A percentile compares a stretch with the other conserved stretches of the same genome.
These are phyloP conservation scores for Hybognathus amarus DNA, from an alignment of 2,797 vertebrate genomes.

Conservation along the genomic window DNA sequence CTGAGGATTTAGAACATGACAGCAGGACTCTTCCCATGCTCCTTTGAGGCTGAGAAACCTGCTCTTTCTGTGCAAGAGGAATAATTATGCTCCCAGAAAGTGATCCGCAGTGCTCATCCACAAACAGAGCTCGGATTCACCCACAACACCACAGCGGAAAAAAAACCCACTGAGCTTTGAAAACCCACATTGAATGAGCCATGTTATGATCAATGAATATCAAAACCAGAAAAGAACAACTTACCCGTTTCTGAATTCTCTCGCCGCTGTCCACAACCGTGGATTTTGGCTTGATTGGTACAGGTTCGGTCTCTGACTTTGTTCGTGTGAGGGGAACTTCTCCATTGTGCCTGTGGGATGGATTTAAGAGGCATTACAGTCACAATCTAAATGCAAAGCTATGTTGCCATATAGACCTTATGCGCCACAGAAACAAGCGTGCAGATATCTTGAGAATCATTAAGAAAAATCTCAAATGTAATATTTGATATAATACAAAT, in stretches of 20 bases:
- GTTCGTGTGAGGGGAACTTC: conserved; percentile 83
- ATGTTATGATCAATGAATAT: not conserved
- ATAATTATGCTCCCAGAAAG: conserved; percentile 10
- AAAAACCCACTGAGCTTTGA: too few species aligned
- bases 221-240: not conserved
- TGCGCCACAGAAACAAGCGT: not conserved
- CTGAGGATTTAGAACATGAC: not conserved
- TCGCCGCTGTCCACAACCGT: conserved; percentile 71
- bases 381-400: not conserved
- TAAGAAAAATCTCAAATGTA: not conserved
- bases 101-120: not conserved
- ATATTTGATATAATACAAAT: not conserved
- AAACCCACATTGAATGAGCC: not conserved
- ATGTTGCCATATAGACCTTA: not conserved
- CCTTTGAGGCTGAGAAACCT: conserved; percentile 1
- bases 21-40: not conserved
- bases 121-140: not conserved
- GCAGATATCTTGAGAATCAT: not conserved
- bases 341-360: conserved; percentile 85
- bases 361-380: conserved; percentile 26
- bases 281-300: conserved; percentile 86
- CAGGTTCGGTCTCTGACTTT: conserved; percentile 86
- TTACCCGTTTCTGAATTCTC: conserved; percentile 78
- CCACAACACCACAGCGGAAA: not conserved
- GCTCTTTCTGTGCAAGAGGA: conserved; percentile 8